These are phyloP conservation scores for Archegozetes longisetosus DNA, from an alignment of 1,140 invertebrate genomes.

Conservation along the genomic window DNA sequence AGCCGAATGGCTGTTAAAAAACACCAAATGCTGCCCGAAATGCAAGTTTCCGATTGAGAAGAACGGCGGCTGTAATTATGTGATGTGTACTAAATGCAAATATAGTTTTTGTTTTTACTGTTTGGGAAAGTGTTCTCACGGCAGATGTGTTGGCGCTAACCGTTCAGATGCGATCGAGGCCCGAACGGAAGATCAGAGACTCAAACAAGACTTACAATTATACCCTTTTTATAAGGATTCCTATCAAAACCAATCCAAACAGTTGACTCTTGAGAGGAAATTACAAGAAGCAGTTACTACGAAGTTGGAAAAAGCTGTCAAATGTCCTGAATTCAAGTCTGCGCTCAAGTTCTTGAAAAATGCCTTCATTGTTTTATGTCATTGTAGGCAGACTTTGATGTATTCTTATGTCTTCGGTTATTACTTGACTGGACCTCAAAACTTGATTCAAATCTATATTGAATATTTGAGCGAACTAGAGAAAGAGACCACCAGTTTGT, in stretches of 20 bases:
- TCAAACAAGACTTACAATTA: constrained; percentile 91
- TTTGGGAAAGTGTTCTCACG: constrained; percentile 52
- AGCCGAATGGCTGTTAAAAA: constrained; percentile 79
- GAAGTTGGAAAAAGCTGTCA: constrained; percentile 82
- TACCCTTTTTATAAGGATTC: constrained; percentile 98
- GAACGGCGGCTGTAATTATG: constrained; percentile 59
- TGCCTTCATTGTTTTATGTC: constrained; percentile 75
- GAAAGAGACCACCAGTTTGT: constrained; percentile 96
- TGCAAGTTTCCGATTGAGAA: constrained; percentile 57
- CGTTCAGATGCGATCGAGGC: constrained; percentile 29
- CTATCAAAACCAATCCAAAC: constrained; percentile 99
- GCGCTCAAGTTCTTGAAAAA: constrained; percentile 99
- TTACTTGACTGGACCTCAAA: constrained; percentile 76
- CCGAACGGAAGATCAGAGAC: constrained; percentile 54
- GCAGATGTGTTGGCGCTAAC: constrained; percentile 83
- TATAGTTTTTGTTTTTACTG: constrained; percentile 60
- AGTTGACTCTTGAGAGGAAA: constrained; percentile 85
- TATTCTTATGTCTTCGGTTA: constrained; percentile 99
- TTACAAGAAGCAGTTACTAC: constrained; percentile 71
- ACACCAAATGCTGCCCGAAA: constrained; percentile 54
- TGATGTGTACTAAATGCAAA: constrained; percentile 60
- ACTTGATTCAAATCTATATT: constrained; percentile 80
- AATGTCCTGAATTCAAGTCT: constrained; percentile 87
- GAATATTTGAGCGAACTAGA: constrained; percentile 89
- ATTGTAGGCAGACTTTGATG: constrained; percentile 93